A percentile compares a stretch with the other conserved stretches of the same genome.
Conservation (phyloP, 2,113 vertebrate species). For the Tachysurus fulvidraco region DNA sequence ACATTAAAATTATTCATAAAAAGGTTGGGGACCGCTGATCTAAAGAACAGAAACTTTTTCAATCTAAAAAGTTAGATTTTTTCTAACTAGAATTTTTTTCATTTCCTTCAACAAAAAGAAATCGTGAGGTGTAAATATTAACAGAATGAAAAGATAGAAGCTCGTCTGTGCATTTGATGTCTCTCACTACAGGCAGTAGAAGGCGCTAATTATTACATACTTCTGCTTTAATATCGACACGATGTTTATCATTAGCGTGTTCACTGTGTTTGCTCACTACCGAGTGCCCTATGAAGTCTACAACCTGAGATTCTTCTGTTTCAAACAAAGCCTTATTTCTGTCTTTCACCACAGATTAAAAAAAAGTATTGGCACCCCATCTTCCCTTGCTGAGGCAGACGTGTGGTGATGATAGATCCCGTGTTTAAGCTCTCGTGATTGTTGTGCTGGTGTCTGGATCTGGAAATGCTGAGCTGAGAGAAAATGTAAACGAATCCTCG, state of each 20-base stretch:
- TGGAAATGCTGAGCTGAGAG: neutral
- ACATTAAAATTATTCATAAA: too few species aligned
- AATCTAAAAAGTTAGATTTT: too few species aligned
- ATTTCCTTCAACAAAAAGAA: neutral
- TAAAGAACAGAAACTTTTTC: neutral
- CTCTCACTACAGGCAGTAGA: neutral
- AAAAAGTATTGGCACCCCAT: neutral
- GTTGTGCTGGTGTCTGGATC: neutral
- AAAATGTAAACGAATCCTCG: neutral
- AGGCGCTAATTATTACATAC: neutral
- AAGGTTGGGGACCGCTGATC: too few species aligned
- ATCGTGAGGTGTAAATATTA: neutral
- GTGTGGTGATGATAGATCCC: too few species aligned
- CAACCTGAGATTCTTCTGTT: neutral
- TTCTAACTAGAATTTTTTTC: too few species aligned
- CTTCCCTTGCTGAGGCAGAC: neutral
- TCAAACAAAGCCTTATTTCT: neutral
- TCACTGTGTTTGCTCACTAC: neutral
- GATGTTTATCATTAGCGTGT: neutral
- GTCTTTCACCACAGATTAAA: neutral
- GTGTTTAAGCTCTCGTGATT: neutral
- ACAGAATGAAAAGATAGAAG: neutral
- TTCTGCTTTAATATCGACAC: neutral
- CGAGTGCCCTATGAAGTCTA: neutral
- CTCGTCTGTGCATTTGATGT: neutral